Evolutionary conservation across 2,113 vertebrate genomes (phyloP), one percentile per base, ranked within the genome.

Genomic region (Nibea coibor): DNA sequence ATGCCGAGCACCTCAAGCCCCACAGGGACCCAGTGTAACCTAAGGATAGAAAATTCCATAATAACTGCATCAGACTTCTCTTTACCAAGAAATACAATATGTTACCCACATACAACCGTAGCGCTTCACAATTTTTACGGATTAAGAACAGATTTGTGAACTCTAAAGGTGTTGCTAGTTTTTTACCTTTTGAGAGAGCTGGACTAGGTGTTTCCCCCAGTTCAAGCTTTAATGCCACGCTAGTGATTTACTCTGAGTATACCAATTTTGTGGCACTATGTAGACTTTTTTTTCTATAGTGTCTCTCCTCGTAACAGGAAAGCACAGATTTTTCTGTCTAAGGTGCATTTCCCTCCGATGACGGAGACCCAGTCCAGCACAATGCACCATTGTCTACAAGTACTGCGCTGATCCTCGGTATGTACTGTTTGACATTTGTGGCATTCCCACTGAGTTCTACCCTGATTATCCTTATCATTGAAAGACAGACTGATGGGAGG

Each of bases 381-480:
- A 90, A 89, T 86, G 70, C 62, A 15, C 64, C 85, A 88, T 92
- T 92, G 89, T 93, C 62, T 58, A 1, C 5, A 14, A 71, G 31
- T 9, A n/a, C 78, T 39, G 73, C 2, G 35, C 88, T 20, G 80
- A 84, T 83, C 64, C 63, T 64, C 47, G 69, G 48, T 61, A 84
- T 85, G 86, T 57, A 66, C 61, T 67, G 79, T 81, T 84, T 80
- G 84, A 89, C 81, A 86, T 90, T 88, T 83, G 78, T 80, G 73
- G 90, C 85, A 81, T 90, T 88, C 87, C 80, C 66, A 14, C 73
- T 2, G 65, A 85, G 67, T 77, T 88, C 79, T 69, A 54, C 61
- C 72, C 73, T 17, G 77, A 89, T 88, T 88, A 80, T 82, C 50
- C 87, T 91, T 92, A 91, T 93, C 87, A 81, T 58, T 67, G 83